Base-by-base conservation (phyloP, 2,797 vertebrate genomes). In the Aselliscus stoliczkanus region DNA sequence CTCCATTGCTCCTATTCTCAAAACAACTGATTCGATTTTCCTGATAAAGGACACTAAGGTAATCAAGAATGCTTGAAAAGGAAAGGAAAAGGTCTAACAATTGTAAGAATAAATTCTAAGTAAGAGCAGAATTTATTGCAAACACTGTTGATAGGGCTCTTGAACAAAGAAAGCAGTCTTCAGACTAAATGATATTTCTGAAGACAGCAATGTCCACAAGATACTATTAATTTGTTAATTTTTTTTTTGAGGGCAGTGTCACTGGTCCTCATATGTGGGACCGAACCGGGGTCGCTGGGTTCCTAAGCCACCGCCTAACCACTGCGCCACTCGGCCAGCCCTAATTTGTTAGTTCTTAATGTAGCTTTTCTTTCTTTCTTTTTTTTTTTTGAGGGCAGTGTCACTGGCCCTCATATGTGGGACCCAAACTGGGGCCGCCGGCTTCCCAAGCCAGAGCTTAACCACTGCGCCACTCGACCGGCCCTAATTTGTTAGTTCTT, bases 401-500 rank as follows among this genome's bases (percentile, higher is more conserved):
- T n/a, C n/a, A n/a, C n/a, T n/a, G n/a, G n/a, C n/a, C n/a, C n/a
- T n/a, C n/a, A n/a, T n/a, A n/a, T n/a, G n/a, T n/a, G n/a, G n/a
- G n/a, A n/a, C n/a, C n/a, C n/a, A n/a, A n/a, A n/a, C n/a, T n/a
- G n/a, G n/a, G n/a, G n/a, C n/a, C n/a, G n/a, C n/a, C n/a, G n/a
- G n/a, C n/a, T n/a, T n/a, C n/a, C n/a, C n/a, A n/a, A n/a, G n/a
- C n/a, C n/a, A n/a, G n/a, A n/a, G n/a, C n/a, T n/a, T n/a, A n/a
- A n/a, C n/a, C n/a, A n/a, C n/a, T n/a, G n/a, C n/a, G n/a, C n/a
- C n/a, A n/a, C n/a, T n/a, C n/a, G n/a, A n/a, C n/a, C n/a, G n/a
- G n/a, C n/a, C n/a, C n/a, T 81, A 84, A 94, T 93, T 73, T 88
- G 44, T 85, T 72, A 83, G 58, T 54, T 25, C 34, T 92, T 94